Evolutionary conservation across 1,140 invertebrate species (phyloP).

Genomic region (Drosophila neocordata): DNA sequence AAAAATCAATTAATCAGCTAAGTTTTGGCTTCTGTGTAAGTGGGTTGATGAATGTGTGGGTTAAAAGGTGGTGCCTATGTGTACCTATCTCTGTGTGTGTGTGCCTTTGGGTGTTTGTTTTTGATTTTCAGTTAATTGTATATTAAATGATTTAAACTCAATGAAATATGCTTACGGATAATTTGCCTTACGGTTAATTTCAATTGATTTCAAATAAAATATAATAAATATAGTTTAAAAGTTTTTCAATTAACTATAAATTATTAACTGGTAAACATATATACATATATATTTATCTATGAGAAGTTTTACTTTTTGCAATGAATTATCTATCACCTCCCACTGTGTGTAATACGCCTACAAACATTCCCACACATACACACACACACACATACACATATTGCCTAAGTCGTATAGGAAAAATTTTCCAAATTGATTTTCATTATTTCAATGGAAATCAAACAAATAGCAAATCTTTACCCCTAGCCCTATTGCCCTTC

Average conservation of each 20-base stretch:
- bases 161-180: neutral
- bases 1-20: constrained; percentile 12
- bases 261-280: neutral
- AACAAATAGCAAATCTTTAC: neutral
- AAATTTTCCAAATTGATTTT: constrained; percentile 15
- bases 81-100: neutral
- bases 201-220: neutral
- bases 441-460: neutral
- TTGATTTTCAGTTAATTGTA: constrained; percentile 1
- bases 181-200: neutral
- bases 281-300: neutral
- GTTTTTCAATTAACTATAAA: neutral
- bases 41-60: neutral
- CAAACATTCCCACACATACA: neutral
- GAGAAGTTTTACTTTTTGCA: neutral
- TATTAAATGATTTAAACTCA: neutral
- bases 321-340: neutral
- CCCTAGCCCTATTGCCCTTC: neutral
- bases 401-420: neutral
- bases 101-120: neutral
- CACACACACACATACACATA: neutral
- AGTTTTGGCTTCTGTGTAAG: neutral
- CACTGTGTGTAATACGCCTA: neutral
- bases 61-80: too few species aligned
- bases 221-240: too few species aligned